Conservation (phyloP, 2,113 vertebrate genomes). For the Microtus pennsylvanicus region DNA sequence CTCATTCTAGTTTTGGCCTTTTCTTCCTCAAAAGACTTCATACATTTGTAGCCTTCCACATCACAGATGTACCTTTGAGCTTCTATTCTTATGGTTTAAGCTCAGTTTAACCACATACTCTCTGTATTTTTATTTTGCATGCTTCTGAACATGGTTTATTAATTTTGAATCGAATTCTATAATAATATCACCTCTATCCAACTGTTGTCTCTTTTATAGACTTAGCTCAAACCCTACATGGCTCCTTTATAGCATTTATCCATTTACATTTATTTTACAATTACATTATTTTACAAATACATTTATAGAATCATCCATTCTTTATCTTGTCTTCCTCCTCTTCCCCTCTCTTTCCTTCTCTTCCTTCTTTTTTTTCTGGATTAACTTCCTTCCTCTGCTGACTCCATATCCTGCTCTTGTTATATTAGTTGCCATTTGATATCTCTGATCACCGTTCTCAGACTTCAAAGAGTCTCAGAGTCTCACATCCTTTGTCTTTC, state of each 20-base stretch:
- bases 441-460: background rate
- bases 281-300: background rate
- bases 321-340: background rate
- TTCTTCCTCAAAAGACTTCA: background rate
- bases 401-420: background rate
- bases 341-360: background rate
- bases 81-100: background rate
- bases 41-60: background rate
- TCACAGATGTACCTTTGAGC: background rate
- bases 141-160: background rate
- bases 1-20: background rate
- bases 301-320: background rate
- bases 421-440: background rate
- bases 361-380: background rate
- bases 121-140: background rate
- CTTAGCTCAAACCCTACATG: background rate
- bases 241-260: background rate
- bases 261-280: background rate
- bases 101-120: background rate
- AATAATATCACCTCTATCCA: background rate
- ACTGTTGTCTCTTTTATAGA: background rate
- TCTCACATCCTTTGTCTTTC: background rate
- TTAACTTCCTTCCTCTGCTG: background rate
- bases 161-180: background rate
- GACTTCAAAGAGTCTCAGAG: background rate